A percentile compares a stretch with the other conserved stretches of the same genome.
phyloP scores from a whole-genome alignment of 1,140 invertebrate species.

The Brachionus calyciflorus region DNA sequence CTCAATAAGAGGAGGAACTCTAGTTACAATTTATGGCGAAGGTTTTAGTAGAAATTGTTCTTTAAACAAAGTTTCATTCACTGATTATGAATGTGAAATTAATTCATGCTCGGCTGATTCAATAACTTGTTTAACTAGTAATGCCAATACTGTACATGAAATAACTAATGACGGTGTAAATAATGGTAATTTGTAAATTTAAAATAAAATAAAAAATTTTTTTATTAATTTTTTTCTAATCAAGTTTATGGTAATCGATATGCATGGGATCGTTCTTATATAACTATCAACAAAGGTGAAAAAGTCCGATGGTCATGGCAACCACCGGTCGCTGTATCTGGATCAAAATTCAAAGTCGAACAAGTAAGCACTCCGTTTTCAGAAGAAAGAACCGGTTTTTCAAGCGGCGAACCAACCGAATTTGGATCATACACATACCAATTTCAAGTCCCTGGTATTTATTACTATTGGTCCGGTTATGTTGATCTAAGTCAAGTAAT shows the following conservation, averaged over 20 bases:
- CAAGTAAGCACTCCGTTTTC: slow-evolving; percentile 48
- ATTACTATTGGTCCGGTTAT: slow-evolving; percentile 52
- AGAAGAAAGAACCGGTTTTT: background rate
- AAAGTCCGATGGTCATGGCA: slow-evolving; percentile 52
- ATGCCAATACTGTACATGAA: slow-evolving; percentile 49
- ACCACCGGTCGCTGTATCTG: slow-evolving; percentile 46
- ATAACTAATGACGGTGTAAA: slow-evolving; percentile 51
- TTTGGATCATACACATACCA: slow-evolving; percentile 49
- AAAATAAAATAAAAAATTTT: background rate
- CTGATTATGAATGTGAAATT: slow-evolving; percentile 50
- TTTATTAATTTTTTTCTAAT: background rate
- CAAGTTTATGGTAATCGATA: slow-evolving; percentile 20
- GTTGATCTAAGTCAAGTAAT: slow-evolving; percentile 49
- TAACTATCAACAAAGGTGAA: slow-evolving; percentile 49
- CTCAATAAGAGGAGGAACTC: slow-evolving; percentile 52
- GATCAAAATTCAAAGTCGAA: slow-evolving; percentile 45
- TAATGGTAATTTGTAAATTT: slow-evolving; percentile 48
- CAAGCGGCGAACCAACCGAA: background rate
- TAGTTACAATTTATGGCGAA: slow-evolving; percentile 51
- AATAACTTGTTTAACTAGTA: slow-evolving; percentile 51
- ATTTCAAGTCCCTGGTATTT: slow-evolving; percentile 51
- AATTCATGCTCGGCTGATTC: slow-evolving; percentile 47
- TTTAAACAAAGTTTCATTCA: slow-evolving; percentile 51
- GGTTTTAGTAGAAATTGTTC: slow-evolving; percentile 51
- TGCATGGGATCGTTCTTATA: slow-evolving; percentile 23